Evolutionary conservation across 2,113 vertebrate genomes (phyloP).

Genomic region (Dascyllus trimaculatus): DNA sequence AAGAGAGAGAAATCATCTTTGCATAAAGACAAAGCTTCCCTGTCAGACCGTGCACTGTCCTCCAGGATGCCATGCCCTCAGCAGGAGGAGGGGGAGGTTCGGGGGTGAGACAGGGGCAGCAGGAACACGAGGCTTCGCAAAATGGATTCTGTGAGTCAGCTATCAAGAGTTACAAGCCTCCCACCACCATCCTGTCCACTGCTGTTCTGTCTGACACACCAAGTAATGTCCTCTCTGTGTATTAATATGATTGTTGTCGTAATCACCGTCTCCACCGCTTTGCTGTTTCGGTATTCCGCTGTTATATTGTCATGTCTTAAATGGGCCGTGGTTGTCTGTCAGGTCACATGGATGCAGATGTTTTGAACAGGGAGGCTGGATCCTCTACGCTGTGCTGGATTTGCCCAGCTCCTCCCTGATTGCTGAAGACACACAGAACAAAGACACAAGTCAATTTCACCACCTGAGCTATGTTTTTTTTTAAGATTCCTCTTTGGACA

Average conservation of each 20-base stretch:
- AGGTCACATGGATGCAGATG: constrained; percentile 82
- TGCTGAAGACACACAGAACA: constrained; percentile 83
- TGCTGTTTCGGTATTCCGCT: constrained; percentile 45
- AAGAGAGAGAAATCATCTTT: constrained; percentile 85
- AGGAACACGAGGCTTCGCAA: constrained; percentile 82
- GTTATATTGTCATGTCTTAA: constrained; percentile 74
- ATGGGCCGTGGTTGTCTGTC: constrained; percentile 78
- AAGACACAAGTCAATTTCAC: not conserved
- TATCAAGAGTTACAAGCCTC: constrained; percentile 79
- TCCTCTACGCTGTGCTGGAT: constrained; percentile 92
- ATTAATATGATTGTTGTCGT: constrained; percentile 65
- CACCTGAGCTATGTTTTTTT: no score
- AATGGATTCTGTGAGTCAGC: constrained; percentile 64
- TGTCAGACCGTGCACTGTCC: constrained; percentile 82
- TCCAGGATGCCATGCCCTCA: constrained; percentile 66
- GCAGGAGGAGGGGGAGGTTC: constrained; percentile 7
- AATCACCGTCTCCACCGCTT: constrained; percentile 69
- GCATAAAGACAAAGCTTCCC: constrained; percentile 86
- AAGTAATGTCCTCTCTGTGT: constrained; percentile 79
- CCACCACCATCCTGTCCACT: constrained; percentile 69
- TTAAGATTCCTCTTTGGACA: no score
- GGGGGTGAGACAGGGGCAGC: constrained; percentile 77
- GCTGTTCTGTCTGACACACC: constrained; percentile 58
- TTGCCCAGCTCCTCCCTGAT: constrained; percentile 98
- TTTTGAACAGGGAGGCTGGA: constrained; percentile 65